Evolutionary conservation across 2,888 invertebrate species (phyloP), one percentile per base, ranked within the genome.

Genomic region (Mimas tiliae): DNA sequence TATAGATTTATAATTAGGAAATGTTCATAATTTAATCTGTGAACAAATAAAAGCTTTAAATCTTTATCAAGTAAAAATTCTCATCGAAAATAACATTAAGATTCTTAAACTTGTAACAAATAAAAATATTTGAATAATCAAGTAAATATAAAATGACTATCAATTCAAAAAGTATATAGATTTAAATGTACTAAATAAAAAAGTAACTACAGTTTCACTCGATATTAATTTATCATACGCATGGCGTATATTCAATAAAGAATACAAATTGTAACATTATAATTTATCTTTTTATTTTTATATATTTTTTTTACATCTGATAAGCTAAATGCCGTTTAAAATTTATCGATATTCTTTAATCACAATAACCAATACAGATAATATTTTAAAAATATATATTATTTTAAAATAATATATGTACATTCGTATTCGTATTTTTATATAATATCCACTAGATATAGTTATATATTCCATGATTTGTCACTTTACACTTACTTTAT

Each of bases 401-500:
- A 58, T 19, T 19, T 12, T 27, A 27, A 4, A 6, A 55, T 16
- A 58, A 38, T 34, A 14, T 53, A n/a, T 7, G 38, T 38, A n/a
- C 55, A 19, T 58, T 38, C 6, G 12, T 42, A 27, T n/a, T 38
- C n/a, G n/a, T n/a, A n/a, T n/a, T n/a, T n/a, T n/a, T n/a, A n/a
- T 55, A 11, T 19, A 11, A 9, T 38, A 58, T 58, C 55, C 38
- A 38, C 55, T 58, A 38, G 55, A 58, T 16, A 38, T 38, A 58
- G 47, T 21, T 19, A 6, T 58, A 42, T 38, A 11, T 19, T 52
- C 38, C 58, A 58, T 38, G 38, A 42, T 42, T 42, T 58, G 58
- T 42, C 58, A 42, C 42, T 14, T 38, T 58, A 58, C 58, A 58
- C 58, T 58, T 58, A 58, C 42, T 42, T 58, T 58, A 58, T 58